Conservation (phyloP, 2,113 vertebrate species). For the Mellivora capensis region DNA sequence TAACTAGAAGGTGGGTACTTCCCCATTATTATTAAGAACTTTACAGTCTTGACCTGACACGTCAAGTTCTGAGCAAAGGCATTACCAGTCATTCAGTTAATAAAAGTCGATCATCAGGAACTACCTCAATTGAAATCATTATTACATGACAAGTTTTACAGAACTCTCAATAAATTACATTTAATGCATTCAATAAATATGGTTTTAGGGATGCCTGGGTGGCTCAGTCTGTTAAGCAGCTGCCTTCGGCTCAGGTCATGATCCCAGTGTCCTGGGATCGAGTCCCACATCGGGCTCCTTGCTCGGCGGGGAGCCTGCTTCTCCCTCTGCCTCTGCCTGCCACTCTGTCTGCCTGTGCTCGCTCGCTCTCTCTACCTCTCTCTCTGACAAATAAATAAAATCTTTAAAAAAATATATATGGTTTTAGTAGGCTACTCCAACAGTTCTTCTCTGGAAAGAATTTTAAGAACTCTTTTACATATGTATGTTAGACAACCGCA, state of each 20-base stretch:
- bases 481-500: background rate
- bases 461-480: background rate
- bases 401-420: slow-evolving; percentile 6
- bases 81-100: slow-evolving; percentile 15
- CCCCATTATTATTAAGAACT: background rate
- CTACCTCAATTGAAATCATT: background rate
- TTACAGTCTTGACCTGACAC: background rate
- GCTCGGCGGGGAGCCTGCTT: no score
- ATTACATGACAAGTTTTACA: background rate
- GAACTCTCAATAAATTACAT: background rate
- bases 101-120: background rate
- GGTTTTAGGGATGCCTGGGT: no score
- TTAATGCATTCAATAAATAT: slow-evolving; percentile 4
- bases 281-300: no score
- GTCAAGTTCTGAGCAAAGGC: background rate
- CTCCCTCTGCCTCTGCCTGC: no score
- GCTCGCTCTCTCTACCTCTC: no score
- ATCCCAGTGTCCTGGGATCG: no score
- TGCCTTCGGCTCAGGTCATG: no score
- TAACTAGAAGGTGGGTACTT: background rate
- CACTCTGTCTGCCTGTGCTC: no score
- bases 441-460: background rate
- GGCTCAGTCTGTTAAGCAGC: no score
- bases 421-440: background rate
- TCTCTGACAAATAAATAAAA: no score